These are phyloP conservation scores for Dynastes tityus DNA, from an alignment of 2,888 invertebrate species.

Conservation along the genomic window DNA sequence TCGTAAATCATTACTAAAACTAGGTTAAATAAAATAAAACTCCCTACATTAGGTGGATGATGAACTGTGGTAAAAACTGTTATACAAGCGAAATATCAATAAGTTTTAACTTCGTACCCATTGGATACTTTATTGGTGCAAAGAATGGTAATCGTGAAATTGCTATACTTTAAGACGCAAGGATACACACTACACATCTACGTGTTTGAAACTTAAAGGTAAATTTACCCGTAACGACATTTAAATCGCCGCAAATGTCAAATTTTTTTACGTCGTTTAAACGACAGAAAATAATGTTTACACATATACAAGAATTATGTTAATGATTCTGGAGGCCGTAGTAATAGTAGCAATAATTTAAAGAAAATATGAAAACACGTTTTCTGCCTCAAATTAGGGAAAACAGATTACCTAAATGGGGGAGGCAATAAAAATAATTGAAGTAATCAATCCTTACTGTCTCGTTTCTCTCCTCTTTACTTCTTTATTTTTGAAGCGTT, in stretches of 20 bases:
- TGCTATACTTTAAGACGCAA: too few species aligned
- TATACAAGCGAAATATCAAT: background rate
- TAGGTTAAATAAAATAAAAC: conserved; percentile 12
- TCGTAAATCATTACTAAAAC: background rate
- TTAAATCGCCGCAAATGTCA: background rate
- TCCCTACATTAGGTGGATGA: background rate
- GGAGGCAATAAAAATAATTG: conserved; percentile 48
- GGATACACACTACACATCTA: background rate
- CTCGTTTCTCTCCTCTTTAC: conserved; percentile 17
- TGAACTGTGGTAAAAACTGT: background rate
- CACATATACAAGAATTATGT: conserved; percentile 38
- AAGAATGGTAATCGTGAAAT: background rate
- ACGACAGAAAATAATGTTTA: conserved; percentile 12
- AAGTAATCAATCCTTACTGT: conserved; percentile 39
- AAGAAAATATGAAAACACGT: conserved; percentile 42
- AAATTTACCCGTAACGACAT: background rate
- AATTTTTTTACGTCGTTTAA: background rate
- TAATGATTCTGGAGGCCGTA: conserved; percentile 30
- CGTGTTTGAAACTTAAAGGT: background rate
- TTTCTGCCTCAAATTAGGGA: conserved; percentile 31
- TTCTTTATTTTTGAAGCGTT: conserved; percentile 28
- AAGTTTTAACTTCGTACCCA: background rate
- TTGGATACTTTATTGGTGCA: too few species aligned
- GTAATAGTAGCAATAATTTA: conserved; percentile 41
- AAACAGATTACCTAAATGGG: conserved; percentile 47